Conservation (phyloP, 2,113 vertebrate genomes). For the Ptyas mucosa region DNA sequence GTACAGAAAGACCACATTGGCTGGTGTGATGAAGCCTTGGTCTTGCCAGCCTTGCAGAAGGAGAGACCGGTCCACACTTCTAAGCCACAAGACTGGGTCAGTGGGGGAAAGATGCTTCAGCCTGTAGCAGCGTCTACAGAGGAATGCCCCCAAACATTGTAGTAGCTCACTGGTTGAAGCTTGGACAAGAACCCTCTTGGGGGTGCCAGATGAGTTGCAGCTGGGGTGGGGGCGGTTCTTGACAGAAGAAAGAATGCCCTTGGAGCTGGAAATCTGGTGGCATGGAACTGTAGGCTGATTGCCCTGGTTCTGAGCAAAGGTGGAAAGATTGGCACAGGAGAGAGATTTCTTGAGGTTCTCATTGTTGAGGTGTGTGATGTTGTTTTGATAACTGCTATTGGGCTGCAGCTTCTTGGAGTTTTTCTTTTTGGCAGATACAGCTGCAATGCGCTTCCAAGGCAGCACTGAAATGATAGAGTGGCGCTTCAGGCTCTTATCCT, state of each 20-base stretch:
- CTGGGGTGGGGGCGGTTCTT: constrained; percentile 78
- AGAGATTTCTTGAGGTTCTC: constrained; percentile 96
- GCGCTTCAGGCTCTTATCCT: constrained; percentile 90
- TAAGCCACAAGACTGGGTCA: constrained; percentile 94
- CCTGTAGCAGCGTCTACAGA: constrained; percentile 93
- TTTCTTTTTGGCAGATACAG: constrained; percentile 90
- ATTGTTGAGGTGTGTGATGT: constrained; percentile 87
- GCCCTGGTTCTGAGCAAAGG: constrained; percentile 81
- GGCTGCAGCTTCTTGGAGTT: constrained; percentile 89
- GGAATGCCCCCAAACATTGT: constrained; percentile 91
- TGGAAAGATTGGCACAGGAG: constrained; percentile 90
- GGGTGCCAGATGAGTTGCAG: constrained; percentile 78
- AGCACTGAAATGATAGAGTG: constrained; percentile 90
- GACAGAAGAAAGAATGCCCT: constrained; percentile 77
- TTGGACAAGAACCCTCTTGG: constrained; percentile 93
- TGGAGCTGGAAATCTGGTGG: constrained; percentile 67
- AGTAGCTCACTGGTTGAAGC: constrained; percentile 96
- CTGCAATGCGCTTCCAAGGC: constrained; percentile 92
- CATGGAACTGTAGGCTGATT: constrained; percentile 67
- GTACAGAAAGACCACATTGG: constrained; percentile 95
- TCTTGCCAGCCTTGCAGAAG: constrained; percentile 98
- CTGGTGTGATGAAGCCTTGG: constrained; percentile 96
- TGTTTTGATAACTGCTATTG: constrained; percentile 81
- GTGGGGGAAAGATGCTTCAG: constrained; percentile 93
- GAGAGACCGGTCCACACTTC: constrained; percentile 93